These are phyloP conservation scores for Napeogenes inachia DNA, from an alignment of 2,888 invertebrate genomes.

Conservation along the genomic window DNA sequence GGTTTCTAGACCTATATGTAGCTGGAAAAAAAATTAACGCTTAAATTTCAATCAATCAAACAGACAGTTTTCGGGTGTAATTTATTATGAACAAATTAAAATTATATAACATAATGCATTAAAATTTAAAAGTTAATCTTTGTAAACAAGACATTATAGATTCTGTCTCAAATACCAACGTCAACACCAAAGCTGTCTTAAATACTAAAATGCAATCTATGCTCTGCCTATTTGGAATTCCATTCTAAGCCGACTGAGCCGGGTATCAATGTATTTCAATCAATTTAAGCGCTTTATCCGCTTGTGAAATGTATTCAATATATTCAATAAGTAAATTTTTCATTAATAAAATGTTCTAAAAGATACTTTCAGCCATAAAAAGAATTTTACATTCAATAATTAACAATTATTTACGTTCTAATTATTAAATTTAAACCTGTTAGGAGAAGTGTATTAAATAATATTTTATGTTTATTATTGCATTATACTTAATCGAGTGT, in stretches of 20 bases:
- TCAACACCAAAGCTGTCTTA: not conserved
- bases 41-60: too few species aligned
- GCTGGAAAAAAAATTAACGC: slow-evolving; percentile 65
- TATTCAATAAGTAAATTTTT: not conserved
- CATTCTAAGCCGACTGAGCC: not conserved
- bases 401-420: too few species aligned
- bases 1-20: slow-evolving; percentile 82
- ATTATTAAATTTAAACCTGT: not conserved
- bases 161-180: too few species aligned
- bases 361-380: too few species aligned
- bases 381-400: too few species aligned
- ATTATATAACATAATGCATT: too few species aligned
- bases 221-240: not conserved
- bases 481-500: not conserved
- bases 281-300: slow-evolving; percentile 4
- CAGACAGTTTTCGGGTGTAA: too few species aligned
- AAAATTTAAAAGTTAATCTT: too few species aligned
- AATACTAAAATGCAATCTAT: not conserved
- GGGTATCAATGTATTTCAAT: not conserved
- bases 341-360: too few species aligned
- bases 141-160: too few species aligned
- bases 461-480: not conserved
- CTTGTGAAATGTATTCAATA: not conserved
- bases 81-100: too few species aligned
- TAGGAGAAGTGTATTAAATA: not conserved